Percentiles rank a stretch among this genome's conserved stretches.
These are phyloP conservation scores for Elaphurus davidianus DNA, from an alignment of 2,113 vertebrate species.

Conservation along the genomic window DNA sequence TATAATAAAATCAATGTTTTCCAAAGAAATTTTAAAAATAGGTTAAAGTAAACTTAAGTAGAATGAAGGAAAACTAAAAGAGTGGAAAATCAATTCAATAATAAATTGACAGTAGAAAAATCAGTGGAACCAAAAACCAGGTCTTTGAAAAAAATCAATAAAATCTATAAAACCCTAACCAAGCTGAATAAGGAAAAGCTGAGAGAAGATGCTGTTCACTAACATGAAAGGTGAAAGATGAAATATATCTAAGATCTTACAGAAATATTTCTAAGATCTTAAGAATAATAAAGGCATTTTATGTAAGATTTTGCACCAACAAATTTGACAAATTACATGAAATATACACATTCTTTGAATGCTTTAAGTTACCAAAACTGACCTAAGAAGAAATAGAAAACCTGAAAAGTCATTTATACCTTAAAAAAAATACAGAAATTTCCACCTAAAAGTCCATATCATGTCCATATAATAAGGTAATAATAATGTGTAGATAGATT, in stretches of 20 bases:
- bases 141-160: neutral
- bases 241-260: neutral
- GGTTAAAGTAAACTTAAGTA: neutral
- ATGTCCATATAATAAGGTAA: neutral
- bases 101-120: neutral
- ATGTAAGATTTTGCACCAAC: neutral
- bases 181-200: neutral
- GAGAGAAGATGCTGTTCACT: neutral
- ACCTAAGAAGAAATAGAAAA: neutral
- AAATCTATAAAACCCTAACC: neutral
- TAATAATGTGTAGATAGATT: neutral
- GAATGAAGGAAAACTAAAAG: neutral
- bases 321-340: neutral
- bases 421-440: neutral
- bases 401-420: neutral
- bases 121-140: neutral
- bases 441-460: neutral
- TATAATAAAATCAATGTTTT: neutral
- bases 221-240: neutral
- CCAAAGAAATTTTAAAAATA: neutral
- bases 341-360: neutral
- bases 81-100: neutral
- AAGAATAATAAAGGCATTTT: neutral
- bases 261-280: neutral
- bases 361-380: neutral